Base-by-base conservation (phyloP, 2,888 invertebrate genomes). In the Agrypnus murinus region DNA sequence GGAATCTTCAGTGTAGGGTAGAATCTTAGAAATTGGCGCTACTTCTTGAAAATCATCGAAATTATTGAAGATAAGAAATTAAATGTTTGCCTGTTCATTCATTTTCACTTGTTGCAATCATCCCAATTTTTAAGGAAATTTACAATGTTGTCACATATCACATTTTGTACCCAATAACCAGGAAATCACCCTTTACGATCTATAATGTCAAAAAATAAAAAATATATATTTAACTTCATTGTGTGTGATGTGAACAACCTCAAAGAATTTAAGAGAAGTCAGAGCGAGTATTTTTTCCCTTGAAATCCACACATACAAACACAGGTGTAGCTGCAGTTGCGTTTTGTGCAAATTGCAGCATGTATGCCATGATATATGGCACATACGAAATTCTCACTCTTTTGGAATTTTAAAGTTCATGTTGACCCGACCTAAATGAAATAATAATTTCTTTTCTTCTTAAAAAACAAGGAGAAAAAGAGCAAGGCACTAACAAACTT, bases 401-500 rank as follows among this genome's bases (percentile, higher is more conserved):
- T 25, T 19, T 17, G 46, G 66, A 63, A 71, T 66, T 66, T 67
- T 43, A 57, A 57, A 71, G 67, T 64, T 68, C 58, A 53, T 60
- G 57, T 58, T 64, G 58, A 62, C 62, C 60, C 48, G 36, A 69
- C 46, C 64, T 34, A 59, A 63, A 66, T 40, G 60, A 65, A 65
- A 65, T 36, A 65, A 38, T 31, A 70, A 25, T 25, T 25, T 25
- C 5, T 25, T 25, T 25, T 2, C 5, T 25, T 25, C 25, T 25
- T 25, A 53, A 68, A 66, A 14, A 38, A 55, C 14, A 32, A 25
- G 5, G 25, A 55, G 59, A 46, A 48, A 36, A 53, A 48, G 31
- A 59, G 10, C 25, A 45, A 36, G 38, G 68, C 43, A 68, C 45
- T 63, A 66, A 71, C 64, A 71, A 72, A 72, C 74, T 74, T 76